Base-by-base conservation (phyloP, 2,113 vertebrate species). In the Struthidea cinerea region DNA sequence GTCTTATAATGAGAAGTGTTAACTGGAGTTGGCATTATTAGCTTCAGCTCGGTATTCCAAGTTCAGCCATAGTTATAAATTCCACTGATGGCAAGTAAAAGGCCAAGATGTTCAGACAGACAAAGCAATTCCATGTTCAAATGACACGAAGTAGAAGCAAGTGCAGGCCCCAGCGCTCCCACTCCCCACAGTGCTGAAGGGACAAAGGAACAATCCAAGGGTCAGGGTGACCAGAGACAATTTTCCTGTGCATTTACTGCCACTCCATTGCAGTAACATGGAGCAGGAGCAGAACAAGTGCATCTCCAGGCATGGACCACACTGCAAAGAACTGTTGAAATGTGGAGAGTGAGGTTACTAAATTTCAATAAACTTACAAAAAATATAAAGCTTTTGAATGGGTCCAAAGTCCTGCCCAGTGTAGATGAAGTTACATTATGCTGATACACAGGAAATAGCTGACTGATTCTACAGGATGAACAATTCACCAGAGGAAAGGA, bases 401-500 rank as follows among this genome's bases (percentile, higher is more conserved):
- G 59, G 32, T 46, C 88, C 70, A 55, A 90, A 89, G 64, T 28
- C 69, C 64, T 39, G 46, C 52, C 55, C 33, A 0, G 42, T 6
- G 4, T 2, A 81, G 93, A 87, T 90, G 83, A 92, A 95, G 68
- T 92, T 86, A 81, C 86, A 83, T 84, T 67, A 93, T 13, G 47
- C 83, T 77, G 93, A 94, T 94, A 50, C 50, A 90, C 89, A 95
- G 95, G 96, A 97, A 97, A 95, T 93, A 81, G 79, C 95, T 93
- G 90, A 92, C 89, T 94, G 91, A 92, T 89, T 95, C 83, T 92
- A 81, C 89, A 95, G 95, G 95, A 97, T 89, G 91, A 93, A 96
- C 94, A 96, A 94, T 86, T 59, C 93, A 92, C 93, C 79, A 93
- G 95, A 94, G 94, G 89, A 96, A 95, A 97, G 92, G 27, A 94